Percentiles rank a stretch among this genome's conserved stretches.
phyloP scores from a whole-genome alignment of 1,140 invertebrate genomes.

The Cydia amplana region DNA sequence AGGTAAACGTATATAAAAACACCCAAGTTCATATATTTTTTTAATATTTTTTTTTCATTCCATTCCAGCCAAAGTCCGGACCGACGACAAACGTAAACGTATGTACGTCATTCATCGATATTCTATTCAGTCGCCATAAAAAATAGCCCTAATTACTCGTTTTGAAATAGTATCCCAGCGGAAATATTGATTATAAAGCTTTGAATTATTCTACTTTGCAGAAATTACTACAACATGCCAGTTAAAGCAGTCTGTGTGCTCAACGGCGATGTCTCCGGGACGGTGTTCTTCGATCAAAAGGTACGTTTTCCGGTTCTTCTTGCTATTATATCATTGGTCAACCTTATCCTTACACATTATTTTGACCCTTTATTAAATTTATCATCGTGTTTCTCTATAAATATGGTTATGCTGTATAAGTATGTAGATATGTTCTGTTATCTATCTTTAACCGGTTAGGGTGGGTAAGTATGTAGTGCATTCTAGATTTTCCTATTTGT shows the following conservation, averaged over 20 bases:
- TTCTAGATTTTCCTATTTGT: constrained; percentile 27
- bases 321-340: constrained; percentile 13
- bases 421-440: constrained; percentile 15
- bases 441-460: constrained; percentile 26
- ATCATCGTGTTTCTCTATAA: neutral
- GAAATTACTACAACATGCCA: constrained; percentile 64
- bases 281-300: constrained; percentile 88
- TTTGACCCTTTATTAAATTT: too few relatives aligned
- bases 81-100: neutral
- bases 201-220: constrained; percentile 35
- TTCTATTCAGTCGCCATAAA: neutral
- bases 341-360: constrained; percentile 35
- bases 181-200: constrained; percentile 6
- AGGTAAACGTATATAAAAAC: neutral
- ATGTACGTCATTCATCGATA: neutral
- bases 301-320: constrained; percentile 74
- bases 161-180: neutral
- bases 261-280: constrained; percentile 90
- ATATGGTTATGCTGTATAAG: neutral
- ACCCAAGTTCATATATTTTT: neutral
- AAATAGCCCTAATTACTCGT: neutral
- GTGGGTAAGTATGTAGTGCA: neutral
- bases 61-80: neutral
- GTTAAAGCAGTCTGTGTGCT: constrained; percentile 92
- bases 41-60: neutral